Evolutionary conservation across 92 coral and sea anemone species (phyloP), one percentile per base, ranked within the genome.

Genomic region (Porites rus): DNA sequence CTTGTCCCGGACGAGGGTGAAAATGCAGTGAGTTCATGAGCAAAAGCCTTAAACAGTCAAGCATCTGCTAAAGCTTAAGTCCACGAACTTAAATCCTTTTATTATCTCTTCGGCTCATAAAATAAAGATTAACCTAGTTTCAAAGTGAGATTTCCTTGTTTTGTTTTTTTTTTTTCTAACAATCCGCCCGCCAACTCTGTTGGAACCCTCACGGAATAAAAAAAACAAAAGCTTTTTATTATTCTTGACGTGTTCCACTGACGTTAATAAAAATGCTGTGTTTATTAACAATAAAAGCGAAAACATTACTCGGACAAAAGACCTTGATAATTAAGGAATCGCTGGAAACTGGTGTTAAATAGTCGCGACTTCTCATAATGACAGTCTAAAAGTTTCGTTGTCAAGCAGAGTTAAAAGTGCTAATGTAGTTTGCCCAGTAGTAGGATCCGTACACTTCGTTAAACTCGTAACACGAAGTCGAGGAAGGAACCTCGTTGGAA

Each of bases 221-320:
- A 38, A 22, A 65, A 72, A 83, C 87, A 83, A 83, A 73, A 74
- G 80, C 87, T 83, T 74, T 83, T 38, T 38, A 38, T 38, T 83
- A 73, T 83, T 4, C 80, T 73, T 73, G 64, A 72, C 63, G 58
- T 58, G 54, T 46, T 58, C 71, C 70, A 56, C 31, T 58, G 86
- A 51, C 70, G 17, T 74, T 61, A 73, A 83, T 74, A 72, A 83
- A 83, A 74, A 74, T 74, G 80, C 80, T 64, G 80, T 73, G 79
- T 83, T 83, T 73, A 64, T 22, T 50, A 61, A 53, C 28, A 61
- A 82, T 70, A 60, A 82, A 82, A 72, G 53, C 76, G 62, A 83
- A 83, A 83, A 61, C 87, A 83, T 82, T 21, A 62, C 24, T 51
- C 64, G 25, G 31, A 74, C 64, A 73, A 63, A 73, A 83, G 80